Percentiles rank a stretch among this genome's conserved stretches.
Conservation (phyloP, 2,797 vertebrate genomes). For the Sylvia borin region DNA sequence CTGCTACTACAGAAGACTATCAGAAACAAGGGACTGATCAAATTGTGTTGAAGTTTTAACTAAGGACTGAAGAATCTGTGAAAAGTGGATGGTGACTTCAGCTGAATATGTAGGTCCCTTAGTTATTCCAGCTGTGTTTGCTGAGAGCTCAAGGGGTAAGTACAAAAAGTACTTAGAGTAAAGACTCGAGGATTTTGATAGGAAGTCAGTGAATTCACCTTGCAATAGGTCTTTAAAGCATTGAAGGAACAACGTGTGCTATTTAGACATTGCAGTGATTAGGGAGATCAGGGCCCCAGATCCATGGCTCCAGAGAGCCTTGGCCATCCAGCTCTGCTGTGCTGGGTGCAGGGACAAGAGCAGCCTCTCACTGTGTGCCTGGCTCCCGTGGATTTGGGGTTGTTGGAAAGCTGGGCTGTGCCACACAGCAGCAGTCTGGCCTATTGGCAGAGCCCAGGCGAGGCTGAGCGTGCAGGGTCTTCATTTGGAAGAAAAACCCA, state of each 20-base stretch:
- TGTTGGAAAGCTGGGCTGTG: background rate
- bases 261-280: constrained; percentile 21
- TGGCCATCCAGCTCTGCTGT: background rate
- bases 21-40: background rate
- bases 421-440: background rate
- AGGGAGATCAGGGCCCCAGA: background rate
- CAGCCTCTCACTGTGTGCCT: accelerated
- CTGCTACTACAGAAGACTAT: background rate
- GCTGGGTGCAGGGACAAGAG: background rate
- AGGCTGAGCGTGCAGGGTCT: background rate
- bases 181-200: background rate
- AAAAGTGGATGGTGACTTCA: background rate
- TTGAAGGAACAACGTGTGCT: background rate
- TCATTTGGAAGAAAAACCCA: background rate
- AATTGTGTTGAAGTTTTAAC: background rate
- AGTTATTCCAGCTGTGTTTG: constrained; percentile 20
- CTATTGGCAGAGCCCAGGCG: background rate
- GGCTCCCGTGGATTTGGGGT: background rate
- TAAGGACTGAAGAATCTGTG: background rate
- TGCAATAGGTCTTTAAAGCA: constrained; percentile 6
- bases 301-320: background rate
- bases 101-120: background rate
- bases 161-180: background rate
- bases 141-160: background rate
- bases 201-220: constrained; percentile 28